Base-by-base conservation (phyloP, 2,888 invertebrate genomes). In the Cinara cedri region DNA sequence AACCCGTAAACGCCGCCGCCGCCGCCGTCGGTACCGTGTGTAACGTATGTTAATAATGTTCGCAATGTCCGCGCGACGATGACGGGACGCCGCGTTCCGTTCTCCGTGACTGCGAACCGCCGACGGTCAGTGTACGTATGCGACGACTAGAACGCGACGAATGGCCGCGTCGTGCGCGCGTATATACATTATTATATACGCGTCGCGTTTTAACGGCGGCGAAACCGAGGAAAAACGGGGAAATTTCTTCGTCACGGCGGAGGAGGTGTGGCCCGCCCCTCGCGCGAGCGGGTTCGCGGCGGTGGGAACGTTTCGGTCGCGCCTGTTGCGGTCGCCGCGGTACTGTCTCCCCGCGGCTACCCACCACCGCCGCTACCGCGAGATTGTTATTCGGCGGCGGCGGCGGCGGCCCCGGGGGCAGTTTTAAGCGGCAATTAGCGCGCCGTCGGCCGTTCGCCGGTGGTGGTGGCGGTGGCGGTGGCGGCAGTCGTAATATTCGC, bases 401-500 rank as follows among this genome's bases (percentile, higher is more conserved):
- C 21, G 55, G 55, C 13, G 26, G 60, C n/a, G 65, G 55, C 60
- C 55, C 54, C 51, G 68, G 21, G 62, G 62, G 75, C 60, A 54
- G 62, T 75, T 81, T 42, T 63, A 55, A 51, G 49, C 62, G 75
- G 42, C 42, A 66, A 78, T 55, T 81, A 71, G 71, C 60, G 63
- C 71, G 57, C 65, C 3, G 57, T 14, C 24, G 55, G 55, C 21
- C 11, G 16, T 14, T 24, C 49, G 51, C 13, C 42, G 54, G 54
- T 44, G 44, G 46, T 10, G 46, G 65, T 42, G 34, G 34, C 34
- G 34, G 34, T 34, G 34, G 34, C 34, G 34, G 34, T 6, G 34
- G 34, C 34, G 34, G 34, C 34, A 6, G 55, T 8, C 3, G 16
- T 21, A 6, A 54, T 34, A 44, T 14, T 60, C 21, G 21, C 66